Conservation (phyloP, 2,113 vertebrate species). For the Catagonus wagneri region DNA sequence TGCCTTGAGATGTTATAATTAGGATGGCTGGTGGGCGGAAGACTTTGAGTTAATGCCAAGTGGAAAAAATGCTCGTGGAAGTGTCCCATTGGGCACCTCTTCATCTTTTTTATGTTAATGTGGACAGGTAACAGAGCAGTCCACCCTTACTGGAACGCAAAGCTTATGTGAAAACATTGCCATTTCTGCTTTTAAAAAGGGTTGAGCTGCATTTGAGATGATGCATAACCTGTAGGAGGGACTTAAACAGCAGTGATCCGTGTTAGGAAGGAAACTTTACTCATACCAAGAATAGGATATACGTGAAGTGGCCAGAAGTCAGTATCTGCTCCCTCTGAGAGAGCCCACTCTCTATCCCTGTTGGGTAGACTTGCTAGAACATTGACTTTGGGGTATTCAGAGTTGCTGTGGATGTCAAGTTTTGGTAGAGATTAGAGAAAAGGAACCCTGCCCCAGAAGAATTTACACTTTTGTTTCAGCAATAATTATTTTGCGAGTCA, state of each 20-base stretch:
- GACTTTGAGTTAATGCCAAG: neutral
- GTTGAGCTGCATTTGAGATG: neutral
- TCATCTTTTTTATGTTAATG: neutral
- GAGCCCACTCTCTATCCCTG: neutral
- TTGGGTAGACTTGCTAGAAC: neutral
- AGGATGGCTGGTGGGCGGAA: neutral
- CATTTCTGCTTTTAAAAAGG: neutral
- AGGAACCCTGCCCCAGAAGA: neutral
- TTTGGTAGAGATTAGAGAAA: neutral
- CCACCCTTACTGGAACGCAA: neutral
- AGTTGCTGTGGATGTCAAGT: neutral
- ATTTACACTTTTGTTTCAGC: neutral
- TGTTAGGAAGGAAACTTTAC: neutral
- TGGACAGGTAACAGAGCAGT: neutral
- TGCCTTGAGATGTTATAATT: neutral
- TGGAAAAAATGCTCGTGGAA: neutral
- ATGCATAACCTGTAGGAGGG: neutral
- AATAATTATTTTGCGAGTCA: neutral
- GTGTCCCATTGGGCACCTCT: neutral
- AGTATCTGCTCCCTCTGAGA: neutral
- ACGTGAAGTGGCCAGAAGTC: rapidly evolving
- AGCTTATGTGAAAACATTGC: neutral
- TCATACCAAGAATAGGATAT: neutral
- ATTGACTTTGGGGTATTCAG: neutral
- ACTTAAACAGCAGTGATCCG: neutral